Evolutionary conservation across 2,113 vertebrate species (phyloP).

Genomic region (Chloroceryle aenea): DNA sequence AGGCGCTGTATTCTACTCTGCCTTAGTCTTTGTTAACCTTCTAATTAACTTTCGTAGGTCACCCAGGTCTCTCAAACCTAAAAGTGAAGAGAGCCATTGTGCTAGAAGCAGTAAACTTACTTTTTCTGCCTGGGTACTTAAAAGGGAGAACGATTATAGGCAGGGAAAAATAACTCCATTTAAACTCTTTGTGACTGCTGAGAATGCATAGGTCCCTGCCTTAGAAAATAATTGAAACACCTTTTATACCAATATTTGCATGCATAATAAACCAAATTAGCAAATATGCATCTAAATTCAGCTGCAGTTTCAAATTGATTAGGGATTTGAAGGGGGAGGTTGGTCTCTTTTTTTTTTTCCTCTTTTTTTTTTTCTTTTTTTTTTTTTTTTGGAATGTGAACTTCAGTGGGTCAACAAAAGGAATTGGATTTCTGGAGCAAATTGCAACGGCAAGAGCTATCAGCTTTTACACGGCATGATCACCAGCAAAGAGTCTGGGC

Average conservation of each 20-base stretch:
- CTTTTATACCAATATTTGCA: conserved; percentile 86
- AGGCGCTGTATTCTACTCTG: conserved; percentile 98
- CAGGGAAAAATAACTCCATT: conserved; percentile 99
- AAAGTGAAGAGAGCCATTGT: conserved; percentile 99
- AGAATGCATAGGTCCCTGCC: conserved; percentile 94
- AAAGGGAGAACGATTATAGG: conserved; percentile 97
- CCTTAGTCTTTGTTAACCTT: conserved; percentile 99
- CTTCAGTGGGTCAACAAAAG: conserved; percentile 73
- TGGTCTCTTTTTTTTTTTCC: not conserved
- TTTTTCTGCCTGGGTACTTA: conserved; percentile 98
- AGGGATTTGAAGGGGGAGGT: not conserved
- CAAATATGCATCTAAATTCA: conserved; percentile 80
- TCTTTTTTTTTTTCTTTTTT: not conserved
- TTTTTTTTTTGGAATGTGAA: conserved; percentile 58
- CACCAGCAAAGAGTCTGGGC: conserved; percentile 39
- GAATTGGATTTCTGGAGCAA: conserved; percentile 63
- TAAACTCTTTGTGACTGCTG: conserved; percentile 92
- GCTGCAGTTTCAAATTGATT: conserved; percentile 68
- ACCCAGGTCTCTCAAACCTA: conserved; percentile 99
- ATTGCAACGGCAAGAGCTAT: conserved; percentile 68
- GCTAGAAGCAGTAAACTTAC: conserved; percentile 98
- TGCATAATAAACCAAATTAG: conserved; percentile 83
- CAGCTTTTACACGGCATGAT: conserved; percentile 43
- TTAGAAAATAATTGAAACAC: conserved; percentile 86
- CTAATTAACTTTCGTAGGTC: conserved; percentile 99